Conservation (phyloP, 2,797 vertebrate genomes). For the Chelmon rostratus region DNA sequence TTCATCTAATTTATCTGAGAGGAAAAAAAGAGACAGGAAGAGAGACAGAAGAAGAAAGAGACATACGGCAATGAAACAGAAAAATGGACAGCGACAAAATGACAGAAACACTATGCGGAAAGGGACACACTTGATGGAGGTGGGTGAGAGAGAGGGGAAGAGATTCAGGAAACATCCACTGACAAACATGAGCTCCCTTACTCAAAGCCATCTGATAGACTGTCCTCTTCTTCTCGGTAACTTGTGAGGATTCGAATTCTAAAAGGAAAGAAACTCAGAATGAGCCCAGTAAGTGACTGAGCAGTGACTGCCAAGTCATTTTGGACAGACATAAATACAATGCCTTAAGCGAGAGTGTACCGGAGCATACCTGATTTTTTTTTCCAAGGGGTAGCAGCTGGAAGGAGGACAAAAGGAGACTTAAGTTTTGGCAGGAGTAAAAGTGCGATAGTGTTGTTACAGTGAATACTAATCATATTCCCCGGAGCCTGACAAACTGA, state of each 20-base stretch:
- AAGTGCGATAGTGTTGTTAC: conserved; percentile 69
- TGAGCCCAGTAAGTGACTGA: conserved; percentile 35
- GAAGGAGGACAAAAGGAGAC: conserved; percentile 83
- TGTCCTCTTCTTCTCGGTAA: conserved; percentile 95
- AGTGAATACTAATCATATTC: conserved; percentile 81
- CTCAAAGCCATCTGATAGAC: conserved; percentile 98
- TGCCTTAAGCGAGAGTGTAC: conserved; percentile 48
- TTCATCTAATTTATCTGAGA: conserved; percentile 95
- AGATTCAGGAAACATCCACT: conserved; percentile 35
- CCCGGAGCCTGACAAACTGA: conserved; percentile 71
- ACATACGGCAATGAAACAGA: conserved; percentile 73
- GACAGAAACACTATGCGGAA: conserved; percentile 38
- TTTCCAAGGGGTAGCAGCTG: conserved; percentile 94
- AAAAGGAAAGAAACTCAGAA: conserved; percentile 33
- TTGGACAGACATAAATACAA: conserved; percentile 58
- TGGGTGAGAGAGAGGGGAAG: conserved; percentile 36
- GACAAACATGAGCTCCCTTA: conserved; percentile 82
- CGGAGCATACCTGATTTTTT: conserved; percentile 92
- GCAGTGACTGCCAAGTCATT: conserved; percentile 44
- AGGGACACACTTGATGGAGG: conserved; percentile 57
- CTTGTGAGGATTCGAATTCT: conserved; percentile 93
- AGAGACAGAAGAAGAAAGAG: conserved; percentile 49
- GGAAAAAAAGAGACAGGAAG: conserved; percentile 40
- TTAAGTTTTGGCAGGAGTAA: conserved; percentile 76
- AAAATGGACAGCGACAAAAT: conserved; percentile 64